Base-by-base conservation (phyloP, 2,797 vertebrate species). In the Tinamus major region DNA sequence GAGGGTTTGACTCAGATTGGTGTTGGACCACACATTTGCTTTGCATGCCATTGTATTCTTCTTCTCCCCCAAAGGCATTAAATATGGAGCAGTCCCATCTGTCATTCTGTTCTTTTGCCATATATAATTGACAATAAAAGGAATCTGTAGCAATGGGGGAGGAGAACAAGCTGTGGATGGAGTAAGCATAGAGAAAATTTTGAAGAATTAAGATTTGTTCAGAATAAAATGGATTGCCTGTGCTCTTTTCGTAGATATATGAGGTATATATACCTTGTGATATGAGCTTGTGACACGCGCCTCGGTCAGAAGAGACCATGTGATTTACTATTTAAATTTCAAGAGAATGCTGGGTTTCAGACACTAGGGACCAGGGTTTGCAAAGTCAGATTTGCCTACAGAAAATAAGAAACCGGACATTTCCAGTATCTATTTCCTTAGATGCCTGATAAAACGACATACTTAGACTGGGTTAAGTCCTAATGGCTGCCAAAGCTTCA, bases 11-110 rank as follows among this genome's bases (percentile, higher is more conserved):
- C 49, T 68, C 75, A 89, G 69, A 27, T 80, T 49, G 84, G 69
- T 85, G 63, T 44, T 83, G 77, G 63, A 81, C 77, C 44, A 70
- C 77, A 87, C 63, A 3, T 26, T 31, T 74, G 55, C 53, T 82
- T 79, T 56, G 72, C 78, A 62, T 58, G 35, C 69, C 55, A 59
- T 85, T 75, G 81, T 9, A 1, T 65, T 90, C 33, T 33, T 18
- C 56, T 69, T 70, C 71, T 87, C 81, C 90, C 93, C 62, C 1
- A 4, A 69, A 71, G 88, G 92, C 90, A 92, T 92, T 82, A 90
- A 94, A 94, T 86, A 81, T 81, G 79, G 82, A 94, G 92, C 65
- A 68, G 84, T 61, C 53, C 86, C 93, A 92, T 92, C 91, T 96
- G 96, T 92, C 2, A 0, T 61, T 74, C 82, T 1, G 0, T 70